Conservation (phyloP, 2,888 invertebrate genomes). For the Lasioglossum pauxillum region DNA sequence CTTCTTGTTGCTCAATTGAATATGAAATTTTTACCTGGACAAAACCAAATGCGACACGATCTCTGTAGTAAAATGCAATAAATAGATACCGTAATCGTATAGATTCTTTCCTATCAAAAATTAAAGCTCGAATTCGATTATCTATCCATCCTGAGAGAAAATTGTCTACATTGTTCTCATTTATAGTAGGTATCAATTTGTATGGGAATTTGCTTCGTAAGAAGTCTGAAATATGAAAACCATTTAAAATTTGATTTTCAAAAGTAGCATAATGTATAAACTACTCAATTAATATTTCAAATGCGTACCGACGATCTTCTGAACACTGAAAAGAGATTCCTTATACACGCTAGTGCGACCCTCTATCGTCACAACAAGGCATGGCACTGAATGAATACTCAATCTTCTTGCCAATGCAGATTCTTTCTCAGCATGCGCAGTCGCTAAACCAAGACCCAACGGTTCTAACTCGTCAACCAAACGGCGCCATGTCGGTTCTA, state of each 20-base stretch:
- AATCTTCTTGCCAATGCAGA: conserved; percentile 91
- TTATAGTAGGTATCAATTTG: conserved; percentile 90
- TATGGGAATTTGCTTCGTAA: conserved; percentile 94
- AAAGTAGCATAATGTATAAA: neutral
- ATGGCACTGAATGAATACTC: conserved; percentile 93
- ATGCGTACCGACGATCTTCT: conserved; percentile 91
- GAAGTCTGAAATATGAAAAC: conserved; percentile 88
- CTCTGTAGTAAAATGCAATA: conserved; percentile 94
- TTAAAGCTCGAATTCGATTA: conserved; percentile 95
- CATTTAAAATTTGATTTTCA: neutral
- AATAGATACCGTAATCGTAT: conserved; percentile 94
- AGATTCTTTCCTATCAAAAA: conserved; percentile 92
- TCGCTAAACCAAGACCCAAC: conserved; percentile 92
- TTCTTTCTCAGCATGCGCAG: conserved; percentile 94
- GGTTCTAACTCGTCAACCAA: conserved; percentile 95
- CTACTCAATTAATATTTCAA: neutral
- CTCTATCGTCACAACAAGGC: conserved; percentile 92
- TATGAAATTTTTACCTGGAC: conserved; percentile 80
- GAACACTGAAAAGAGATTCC: conserved; percentile 91
- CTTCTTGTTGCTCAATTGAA: neutral
- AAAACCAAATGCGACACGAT: conserved; percentile 94
- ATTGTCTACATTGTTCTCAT: conserved; percentile 89
- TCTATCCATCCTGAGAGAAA: conserved; percentile 96
- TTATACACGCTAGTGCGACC: conserved; percentile 94
- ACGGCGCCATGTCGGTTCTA: conserved; percentile 94